Conservation (phyloP, 2,797 vertebrate genomes). For the Pseudocheirus occidentalis region DNA sequence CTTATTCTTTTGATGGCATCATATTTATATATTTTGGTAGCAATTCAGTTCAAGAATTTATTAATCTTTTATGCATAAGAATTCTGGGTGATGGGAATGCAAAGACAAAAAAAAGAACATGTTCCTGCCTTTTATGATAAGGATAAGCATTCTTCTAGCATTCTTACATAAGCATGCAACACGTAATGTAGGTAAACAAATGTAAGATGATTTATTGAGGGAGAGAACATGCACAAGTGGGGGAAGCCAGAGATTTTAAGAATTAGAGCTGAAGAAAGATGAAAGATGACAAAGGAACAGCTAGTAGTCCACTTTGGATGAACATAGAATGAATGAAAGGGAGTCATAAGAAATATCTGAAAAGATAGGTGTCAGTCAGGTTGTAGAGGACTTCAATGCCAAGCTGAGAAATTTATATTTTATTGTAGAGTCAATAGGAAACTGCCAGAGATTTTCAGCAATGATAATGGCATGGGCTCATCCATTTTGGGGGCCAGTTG, state of each 20-base stretch:
- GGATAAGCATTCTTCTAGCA: not conserved
- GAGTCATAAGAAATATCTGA: not conserved
- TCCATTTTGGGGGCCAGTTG: not conserved
- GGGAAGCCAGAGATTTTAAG: not conserved
- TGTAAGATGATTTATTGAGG: not conserved
- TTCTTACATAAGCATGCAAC: not conserved
- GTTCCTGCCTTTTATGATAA: not conserved
- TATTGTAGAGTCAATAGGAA: not conserved
- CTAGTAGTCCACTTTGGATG: not conserved
- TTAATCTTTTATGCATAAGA: not conserved
- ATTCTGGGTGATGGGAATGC: not conserved
- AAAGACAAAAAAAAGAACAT: not conserved
- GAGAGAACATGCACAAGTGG: not conserved
- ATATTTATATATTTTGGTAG: not conserved
- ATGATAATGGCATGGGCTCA: not conserved
- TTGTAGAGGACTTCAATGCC: not conserved
- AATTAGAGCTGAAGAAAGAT: not conserved
- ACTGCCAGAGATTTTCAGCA: not conserved
- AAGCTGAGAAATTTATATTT: not conserved
- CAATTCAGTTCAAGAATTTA: not conserved
- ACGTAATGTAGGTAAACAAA: not conserved
- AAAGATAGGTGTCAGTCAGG: not conserved
- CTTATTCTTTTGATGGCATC: slow-evolving; percentile 41
- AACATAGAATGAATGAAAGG: not conserved
- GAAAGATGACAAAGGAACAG: not conserved